A percentile compares a stretch with the other conserved stretches of the same genome.
These are phyloP conservation scores for Spisula subtruncata DNA, from an alignment of 2,888 invertebrate genomes.

Conservation along the genomic window DNA sequence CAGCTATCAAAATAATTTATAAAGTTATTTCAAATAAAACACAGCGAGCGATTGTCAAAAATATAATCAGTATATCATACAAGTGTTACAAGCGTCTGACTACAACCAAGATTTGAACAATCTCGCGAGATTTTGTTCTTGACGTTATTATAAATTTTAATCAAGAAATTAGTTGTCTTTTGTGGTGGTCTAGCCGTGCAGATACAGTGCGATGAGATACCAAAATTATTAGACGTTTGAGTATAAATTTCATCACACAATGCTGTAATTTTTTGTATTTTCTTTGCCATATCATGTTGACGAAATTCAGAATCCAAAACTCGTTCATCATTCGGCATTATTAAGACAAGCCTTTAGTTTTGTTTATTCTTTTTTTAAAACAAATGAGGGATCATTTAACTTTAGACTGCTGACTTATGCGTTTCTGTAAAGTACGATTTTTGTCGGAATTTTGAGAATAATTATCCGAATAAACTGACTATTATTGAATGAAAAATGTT, in stretches of 20 bases:
- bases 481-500: not conserved
- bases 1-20: not conserved
- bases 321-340: not conserved
- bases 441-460: not conserved
- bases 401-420: not conserved
- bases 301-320: not conserved
- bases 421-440: not conserved
- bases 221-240: not conserved
- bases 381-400: not conserved
- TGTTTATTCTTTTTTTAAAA: not conserved
- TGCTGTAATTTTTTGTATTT: too few relatives aligned
- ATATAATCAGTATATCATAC: not conserved
- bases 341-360: not conserved
- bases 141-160: not conserved
- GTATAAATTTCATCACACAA: not conserved
- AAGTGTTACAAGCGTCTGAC: not conserved
- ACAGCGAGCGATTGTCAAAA: not conserved
- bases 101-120: not conserved
- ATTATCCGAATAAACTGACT: not conserved
- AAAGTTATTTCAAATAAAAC: slow-evolving; percentile 13
- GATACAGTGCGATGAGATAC: not conserved
- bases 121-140: not conserved
- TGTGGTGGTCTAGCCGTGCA: not conserved
- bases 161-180: not conserved
- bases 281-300: not conserved